A percentile compares a stretch with the other conserved stretches of the same genome.
Conservation (phyloP, 2,888 invertebrate genomes). For the Acronicta psi region DNA sequence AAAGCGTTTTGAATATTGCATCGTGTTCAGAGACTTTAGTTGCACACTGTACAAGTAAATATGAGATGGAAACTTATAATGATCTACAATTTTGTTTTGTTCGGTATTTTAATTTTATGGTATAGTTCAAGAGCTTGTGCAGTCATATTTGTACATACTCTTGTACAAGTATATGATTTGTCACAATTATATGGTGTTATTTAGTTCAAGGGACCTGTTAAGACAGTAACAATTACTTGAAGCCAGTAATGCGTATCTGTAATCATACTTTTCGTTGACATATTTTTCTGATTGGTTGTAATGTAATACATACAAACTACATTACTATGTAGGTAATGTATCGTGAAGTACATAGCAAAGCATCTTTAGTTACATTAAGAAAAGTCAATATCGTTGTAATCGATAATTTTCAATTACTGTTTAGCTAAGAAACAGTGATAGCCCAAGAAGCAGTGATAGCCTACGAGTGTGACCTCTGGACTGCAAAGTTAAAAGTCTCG, state of each 20-base stretch:
- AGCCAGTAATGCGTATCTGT: constrained; percentile 20
- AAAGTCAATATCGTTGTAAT: too few species aligned
- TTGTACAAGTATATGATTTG: constrained; percentile 41
- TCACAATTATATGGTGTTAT: constrained; percentile 42
- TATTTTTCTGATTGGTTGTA: background rate
- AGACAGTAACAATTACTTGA: constrained; percentile 20
- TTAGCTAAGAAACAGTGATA: too few species aligned
- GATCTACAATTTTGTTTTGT: constrained; percentile 50
- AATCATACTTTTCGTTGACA: constrained; percentile 4
- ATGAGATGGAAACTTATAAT: constrained; percentile 51
- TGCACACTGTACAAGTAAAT: constrained; percentile 37
- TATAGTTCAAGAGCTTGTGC: constrained; percentile 32
- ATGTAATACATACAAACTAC: too few species aligned
- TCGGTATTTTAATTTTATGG: constrained; percentile 43
- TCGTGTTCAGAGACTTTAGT: background rate
- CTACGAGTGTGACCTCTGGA: too few species aligned
- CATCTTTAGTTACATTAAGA: too few species aligned
- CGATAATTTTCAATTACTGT: too few species aligned
- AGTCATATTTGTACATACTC: constrained; percentile 30
- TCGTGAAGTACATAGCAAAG: too few species aligned
- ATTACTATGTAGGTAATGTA: too few species aligned
- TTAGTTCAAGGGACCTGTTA: constrained; percentile 34
- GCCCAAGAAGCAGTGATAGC: too few species aligned
- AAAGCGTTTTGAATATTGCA: too few species aligned
- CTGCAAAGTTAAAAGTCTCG: too few species aligned